A percentile compares a stretch with the other conserved stretches of the same genome.
Evolutionary conservation across 2,797 vertebrate genomes (phyloP).

Genomic region (Neomorphus geoffroyi): DNA sequence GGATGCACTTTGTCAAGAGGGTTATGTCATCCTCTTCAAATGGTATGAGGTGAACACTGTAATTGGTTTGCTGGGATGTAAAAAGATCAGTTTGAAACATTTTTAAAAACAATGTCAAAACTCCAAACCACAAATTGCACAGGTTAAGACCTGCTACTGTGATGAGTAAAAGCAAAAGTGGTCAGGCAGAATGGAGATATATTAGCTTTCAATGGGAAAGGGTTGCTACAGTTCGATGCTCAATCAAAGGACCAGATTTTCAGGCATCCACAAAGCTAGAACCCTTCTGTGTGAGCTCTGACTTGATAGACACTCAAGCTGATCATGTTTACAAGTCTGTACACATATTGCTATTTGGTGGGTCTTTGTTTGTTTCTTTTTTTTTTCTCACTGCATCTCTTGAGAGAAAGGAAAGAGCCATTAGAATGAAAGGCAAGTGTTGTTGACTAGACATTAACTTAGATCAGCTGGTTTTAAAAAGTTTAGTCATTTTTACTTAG

Average conservation of each 20-base stretch:
- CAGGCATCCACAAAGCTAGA: not conserved
- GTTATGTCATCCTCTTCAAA: not conserved
- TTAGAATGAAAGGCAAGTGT: not conserved
- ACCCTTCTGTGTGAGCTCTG: not conserved
- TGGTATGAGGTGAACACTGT: fast-evolving
- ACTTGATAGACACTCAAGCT: not conserved
- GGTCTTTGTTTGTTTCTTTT: not conserved
- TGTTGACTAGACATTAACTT: not conserved
- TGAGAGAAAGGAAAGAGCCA: not conserved
- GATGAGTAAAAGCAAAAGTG: not conserved
- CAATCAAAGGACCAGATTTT: not conserved
- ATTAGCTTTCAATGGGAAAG: not conserved
- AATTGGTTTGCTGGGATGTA: not conserved
- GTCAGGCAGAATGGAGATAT: not conserved
- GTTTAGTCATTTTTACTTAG: not conserved
- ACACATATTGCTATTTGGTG: not conserved
- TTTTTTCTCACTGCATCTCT: not conserved
- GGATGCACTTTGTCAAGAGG: not conserved
- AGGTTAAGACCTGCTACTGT: not conserved
- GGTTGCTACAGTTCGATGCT: not conserved
- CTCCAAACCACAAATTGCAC: not conserved
- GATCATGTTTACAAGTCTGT: not conserved
- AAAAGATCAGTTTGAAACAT: not conserved
- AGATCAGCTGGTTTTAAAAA: not conserved
- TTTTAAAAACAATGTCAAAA: not conserved